Evolutionary conservation across 2,113 vertebrate species (phyloP), one percentile per base, ranked within the genome.

Genomic region (Zingel zingel): DNA sequence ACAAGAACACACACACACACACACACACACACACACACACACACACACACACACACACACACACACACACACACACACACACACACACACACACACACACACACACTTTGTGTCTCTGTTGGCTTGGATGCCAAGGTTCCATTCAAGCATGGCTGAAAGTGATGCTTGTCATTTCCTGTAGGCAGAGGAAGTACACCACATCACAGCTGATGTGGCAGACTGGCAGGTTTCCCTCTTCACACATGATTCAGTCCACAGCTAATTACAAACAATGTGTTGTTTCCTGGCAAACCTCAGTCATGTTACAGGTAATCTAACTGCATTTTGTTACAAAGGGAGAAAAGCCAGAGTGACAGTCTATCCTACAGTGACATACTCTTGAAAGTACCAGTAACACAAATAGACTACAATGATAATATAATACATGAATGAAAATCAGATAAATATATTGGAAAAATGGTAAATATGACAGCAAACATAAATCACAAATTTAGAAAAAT

Each of bases 221-320:
- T 86, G 84, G 66, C 88, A 91, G 81, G 77, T 89, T 83, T 89
- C 77, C 78, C 67, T 87, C 69, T 72, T 90, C 79, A 85, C 84
- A 75, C 89, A 87, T 72, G 67, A 88, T 73, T 88, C 83, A 72
- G 81, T 66, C 68, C 12, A 14, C 4, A 71, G 67, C 45, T 89
- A 69, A 91, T 85, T 84, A 85, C 69, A 48, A 81, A 79, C 62
- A 74, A 25, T 3, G 23, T 73, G 76, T 56, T 56, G 56, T 57
- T 79, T 64, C 72, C 64, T 69, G 84, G 63, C 64, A 84, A 64
- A 73, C 68, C 63, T 43, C 74, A 3, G 76, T 6, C 9, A 33
- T 63, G 62, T 45, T 36, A 43, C 84, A 81, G 61, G 66, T 84
- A 59, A 50, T 77, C 51, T 48, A 39, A 23, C 53, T 65, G 15